Percentiles rank a stretch among this genome's conserved stretches.
Conservation (phyloP, 2,797 vertebrate species). For the Anguilla anguilla region DNA sequence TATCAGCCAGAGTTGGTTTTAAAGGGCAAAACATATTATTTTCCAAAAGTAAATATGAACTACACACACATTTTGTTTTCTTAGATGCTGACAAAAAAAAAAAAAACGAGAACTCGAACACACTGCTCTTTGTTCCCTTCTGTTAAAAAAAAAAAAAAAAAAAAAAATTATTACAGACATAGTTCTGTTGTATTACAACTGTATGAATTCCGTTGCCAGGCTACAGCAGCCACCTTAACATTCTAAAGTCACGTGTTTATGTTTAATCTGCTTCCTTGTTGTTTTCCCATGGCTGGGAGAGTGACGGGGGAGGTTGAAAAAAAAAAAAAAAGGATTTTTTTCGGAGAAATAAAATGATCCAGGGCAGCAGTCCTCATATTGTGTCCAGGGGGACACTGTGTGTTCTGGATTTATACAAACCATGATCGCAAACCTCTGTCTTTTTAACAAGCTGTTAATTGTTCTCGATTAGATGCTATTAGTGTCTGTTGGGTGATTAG, state of each 20-base stretch:
- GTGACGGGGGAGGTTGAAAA: not conserved
- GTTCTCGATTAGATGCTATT: no score
- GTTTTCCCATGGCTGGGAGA: not conserved
- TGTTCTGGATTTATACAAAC: no score
- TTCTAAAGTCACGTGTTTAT: not conserved
- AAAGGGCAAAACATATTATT: no score
- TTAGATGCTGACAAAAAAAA: no score
- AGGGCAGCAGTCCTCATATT: not conserved
- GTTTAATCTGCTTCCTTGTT: not conserved
- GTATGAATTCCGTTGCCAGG: no score
- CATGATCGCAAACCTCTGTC: no score
- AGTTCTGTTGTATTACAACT: not conserved
- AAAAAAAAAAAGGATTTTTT: not conserved
- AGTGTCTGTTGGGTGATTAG: no score
- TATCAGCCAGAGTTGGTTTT: no score
- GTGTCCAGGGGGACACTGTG: no score
- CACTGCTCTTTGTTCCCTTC: not conserved
- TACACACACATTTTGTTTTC: not conserved
- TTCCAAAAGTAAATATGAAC: no score
- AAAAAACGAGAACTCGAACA: not conserved
- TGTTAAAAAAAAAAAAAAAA: not conserved
- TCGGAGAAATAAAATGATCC: not conserved
- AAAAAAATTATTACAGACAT: not conserved
- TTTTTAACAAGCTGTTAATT: no score
- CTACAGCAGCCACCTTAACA: no score